These are phyloP conservation scores for Danaus chrysippus DNA, from an alignment of 2,888 invertebrate species.

Conservation along the genomic window DNA sequence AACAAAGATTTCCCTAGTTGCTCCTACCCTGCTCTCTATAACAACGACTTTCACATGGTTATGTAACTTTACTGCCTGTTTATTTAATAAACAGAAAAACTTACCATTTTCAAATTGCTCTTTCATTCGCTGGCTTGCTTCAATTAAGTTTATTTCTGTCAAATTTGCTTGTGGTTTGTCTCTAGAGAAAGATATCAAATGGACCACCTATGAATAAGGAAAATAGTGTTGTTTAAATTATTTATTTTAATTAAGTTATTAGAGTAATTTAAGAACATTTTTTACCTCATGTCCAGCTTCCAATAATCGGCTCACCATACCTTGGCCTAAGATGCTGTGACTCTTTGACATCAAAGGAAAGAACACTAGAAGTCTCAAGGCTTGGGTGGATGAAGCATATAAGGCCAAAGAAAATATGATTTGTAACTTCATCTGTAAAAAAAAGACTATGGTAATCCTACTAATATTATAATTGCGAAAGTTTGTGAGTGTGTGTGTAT, in stretches of 20 bases:
- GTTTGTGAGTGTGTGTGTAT: too few relatives aligned
- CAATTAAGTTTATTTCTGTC: constrained; percentile 46
- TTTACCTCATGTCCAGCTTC: constrained; percentile 55
- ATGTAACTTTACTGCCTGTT: neutral
- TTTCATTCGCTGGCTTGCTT: constrained; percentile 29
- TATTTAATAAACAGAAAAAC: neutral
- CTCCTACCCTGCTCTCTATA: neutral
- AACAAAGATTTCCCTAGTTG: too few relatives aligned
- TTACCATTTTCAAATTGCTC: constrained; percentile 37
- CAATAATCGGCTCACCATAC: constrained; percentile 46
- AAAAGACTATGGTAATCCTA: neutral
- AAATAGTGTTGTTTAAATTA: too few relatives aligned
- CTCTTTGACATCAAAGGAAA: constrained; percentile 50
- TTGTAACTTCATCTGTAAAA: constrained; percentile 24
- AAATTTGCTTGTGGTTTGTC: constrained; percentile 39
- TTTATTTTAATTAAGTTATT: too few relatives aligned
- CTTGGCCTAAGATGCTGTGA: constrained; percentile 51
- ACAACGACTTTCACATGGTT: neutral
- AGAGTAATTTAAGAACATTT: too few relatives aligned
- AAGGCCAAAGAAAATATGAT: constrained; percentile 9
- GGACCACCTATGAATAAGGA: constrained; percentile 44
- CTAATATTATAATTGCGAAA: too few relatives aligned
- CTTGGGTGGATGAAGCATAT: constrained; percentile 33
- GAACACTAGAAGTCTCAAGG: constrained; percentile 46
- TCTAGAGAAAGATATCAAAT: constrained; percentile 47